These are phyloP conservation scores for Lethocerus indicus DNA, from an alignment of 1,140 invertebrate species.

Conservation along the genomic window DNA sequence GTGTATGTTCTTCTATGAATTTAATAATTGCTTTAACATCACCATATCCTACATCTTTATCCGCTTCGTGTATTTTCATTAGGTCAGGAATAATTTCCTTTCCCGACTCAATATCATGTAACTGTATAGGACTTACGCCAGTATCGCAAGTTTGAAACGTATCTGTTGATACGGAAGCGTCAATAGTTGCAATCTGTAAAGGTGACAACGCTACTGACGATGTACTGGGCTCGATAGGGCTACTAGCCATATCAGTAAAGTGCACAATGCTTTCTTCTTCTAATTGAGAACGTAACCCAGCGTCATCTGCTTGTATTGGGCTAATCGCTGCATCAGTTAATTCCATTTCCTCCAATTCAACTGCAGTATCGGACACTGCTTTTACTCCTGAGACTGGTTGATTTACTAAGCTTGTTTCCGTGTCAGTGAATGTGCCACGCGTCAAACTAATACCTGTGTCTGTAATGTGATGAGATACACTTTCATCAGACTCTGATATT, in stretches of 20 bases:
- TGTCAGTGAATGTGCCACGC: conserved; percentile 26
- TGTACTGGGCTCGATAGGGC: conserved; percentile 26
- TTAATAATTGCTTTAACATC: conserved; percentile 30
- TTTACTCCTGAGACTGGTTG: conserved; percentile 15
- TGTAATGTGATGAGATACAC: conserved; percentile 29
- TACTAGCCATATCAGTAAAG: conserved; percentile 27
- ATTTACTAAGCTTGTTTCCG: conserved; percentile 26
- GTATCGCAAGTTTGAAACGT: conserved; percentile 28
- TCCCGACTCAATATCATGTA: background rate
- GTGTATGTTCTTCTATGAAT: conserved; percentile 26
- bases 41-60: conserved; percentile 17
- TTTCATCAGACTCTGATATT: conserved; percentile 27
- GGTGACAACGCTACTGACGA: conserved; percentile 23
- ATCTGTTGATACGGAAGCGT: conserved; percentile 30
- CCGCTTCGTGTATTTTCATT: conserved; percentile 15
- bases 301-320: conserved; percentile 31
- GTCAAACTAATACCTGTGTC: conserved; percentile 34
- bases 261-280: conserved; percentile 23
- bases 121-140: conserved; percentile 25
- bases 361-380: conserved; percentile 29
- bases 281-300: conserved; percentile 20
- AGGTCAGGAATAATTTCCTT: conserved; percentile 9
- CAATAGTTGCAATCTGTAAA: conserved; percentile 26
- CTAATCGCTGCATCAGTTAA: conserved; percentile 34
- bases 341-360: conserved; percentile 29